phyloP scores from a whole-genome alignment of 2,888 invertebrate genomes.

The Acheta domesticus region DNA sequence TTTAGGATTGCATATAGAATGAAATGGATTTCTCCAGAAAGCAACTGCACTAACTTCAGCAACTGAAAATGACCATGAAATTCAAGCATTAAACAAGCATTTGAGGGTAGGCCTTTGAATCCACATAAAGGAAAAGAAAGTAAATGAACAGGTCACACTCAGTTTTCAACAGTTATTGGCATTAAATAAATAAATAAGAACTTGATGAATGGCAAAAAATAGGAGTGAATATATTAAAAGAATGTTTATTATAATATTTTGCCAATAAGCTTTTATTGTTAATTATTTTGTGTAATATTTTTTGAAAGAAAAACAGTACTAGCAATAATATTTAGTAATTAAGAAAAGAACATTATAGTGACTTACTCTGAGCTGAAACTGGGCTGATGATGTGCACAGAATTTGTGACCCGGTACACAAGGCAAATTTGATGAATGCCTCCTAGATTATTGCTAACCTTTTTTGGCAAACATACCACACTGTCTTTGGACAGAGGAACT shows the following conservation, averaged over 20 bases:
- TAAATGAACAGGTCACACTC: too few species aligned
- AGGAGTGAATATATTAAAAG: too few species aligned
- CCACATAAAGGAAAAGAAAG: too few species aligned
- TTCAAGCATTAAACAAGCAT: too few species aligned
- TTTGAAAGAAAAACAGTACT: too few species aligned
- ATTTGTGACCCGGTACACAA: constrained; percentile 85
- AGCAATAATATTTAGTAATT: not conserved
- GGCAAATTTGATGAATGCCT: constrained; percentile 80
- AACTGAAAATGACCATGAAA: constrained; percentile 52
- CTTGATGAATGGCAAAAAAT: too few species aligned
- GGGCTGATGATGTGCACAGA: constrained; percentile 93
- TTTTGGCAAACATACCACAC: constrained; percentile 85
- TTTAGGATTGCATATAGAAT: constrained; percentile 83
- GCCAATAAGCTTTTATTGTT: too few species aligned
- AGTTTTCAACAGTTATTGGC: too few species aligned
- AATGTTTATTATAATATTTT: too few species aligned
- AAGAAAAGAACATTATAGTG: not conserved
- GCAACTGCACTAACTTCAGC: constrained; percentile 75
- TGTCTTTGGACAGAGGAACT: constrained; percentile 92
- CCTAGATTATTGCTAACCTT: constrained; percentile 80
- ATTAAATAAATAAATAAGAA: too few species aligned
- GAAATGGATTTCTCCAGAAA: constrained; percentile 86
- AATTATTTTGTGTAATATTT: too few species aligned
- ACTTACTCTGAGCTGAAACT: constrained; percentile 70
- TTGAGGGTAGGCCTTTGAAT: too few species aligned